Evolutionary conservation across 2,113 vertebrate species (phyloP), one percentile per base, ranked within the genome.

Genomic region (Rhineura floridana): DNA sequence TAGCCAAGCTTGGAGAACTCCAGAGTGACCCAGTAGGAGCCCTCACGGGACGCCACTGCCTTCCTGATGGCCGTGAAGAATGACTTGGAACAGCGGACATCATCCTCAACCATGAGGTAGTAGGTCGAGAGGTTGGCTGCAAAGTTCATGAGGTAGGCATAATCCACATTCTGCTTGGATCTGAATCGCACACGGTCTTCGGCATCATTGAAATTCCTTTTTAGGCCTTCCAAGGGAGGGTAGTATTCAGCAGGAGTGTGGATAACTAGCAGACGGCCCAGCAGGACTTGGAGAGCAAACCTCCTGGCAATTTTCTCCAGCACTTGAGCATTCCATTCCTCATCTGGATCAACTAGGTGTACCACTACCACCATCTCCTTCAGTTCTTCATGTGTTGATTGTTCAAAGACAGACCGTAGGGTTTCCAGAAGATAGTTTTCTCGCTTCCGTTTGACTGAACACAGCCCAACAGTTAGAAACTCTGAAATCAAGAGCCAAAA

Each of bases 1-100:
- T 97, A 97, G 25, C 98, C 97, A 48, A 98, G 96, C 78, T 93
- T 93, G 44, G 98, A 99, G 90, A 99, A 99, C 70, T 99, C 98
- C 6, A 99, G 90, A 1, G 91, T 98, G 33, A 97, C 96, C 98
- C 98, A 99, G 36, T 72, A 93, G 1, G 83, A 75, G n/a, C 91
- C 82, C 11, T 93, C 89, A 4, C n/a, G 80, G 86, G 96, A 89
- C 3, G 69, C 69, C 23, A 98, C n/a, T 0, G 91, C 95, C 67
- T 79, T 95, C 76, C 91, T 97, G 83, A 99, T 97, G 72, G 93
- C 65, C 0, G 96, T 95, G 13, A 98, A 25, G 85, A 98, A 99
- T 72, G 96, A 96, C 84, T 93, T 97, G 21, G 97, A 85, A 0
- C 96, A 96, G 86, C 3, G 89, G 39, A 98, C 89, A 0, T 97